Evolutionary conservation across 2,888 invertebrate species (phyloP).

Genomic region (Halocaridina rubra): DNA sequence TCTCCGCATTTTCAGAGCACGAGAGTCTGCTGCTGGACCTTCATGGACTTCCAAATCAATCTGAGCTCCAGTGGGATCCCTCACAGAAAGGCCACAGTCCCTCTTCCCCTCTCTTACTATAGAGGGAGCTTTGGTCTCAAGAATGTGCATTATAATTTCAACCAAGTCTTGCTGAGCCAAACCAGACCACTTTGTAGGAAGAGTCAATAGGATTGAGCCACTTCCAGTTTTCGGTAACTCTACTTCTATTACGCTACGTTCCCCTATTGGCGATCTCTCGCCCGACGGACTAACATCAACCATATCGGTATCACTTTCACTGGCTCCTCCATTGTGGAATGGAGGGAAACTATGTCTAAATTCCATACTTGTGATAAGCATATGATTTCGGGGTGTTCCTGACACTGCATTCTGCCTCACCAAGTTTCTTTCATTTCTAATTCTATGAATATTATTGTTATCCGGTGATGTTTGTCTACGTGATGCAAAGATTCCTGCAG

Average conservation of each 20-base stretch:
- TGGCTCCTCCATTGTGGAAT: slow-evolving; percentile 36
- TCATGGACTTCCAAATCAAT: slow-evolving; percentile 58
- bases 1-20: slow-evolving; percentile 59
- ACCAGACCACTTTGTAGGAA: slow-evolving; percentile 60
- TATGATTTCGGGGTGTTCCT: slow-evolving; percentile 28
- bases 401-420: slow-evolving; percentile 53
- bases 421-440: slow-evolving; percentile 57
- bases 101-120: slow-evolving; percentile 48
- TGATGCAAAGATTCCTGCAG: slow-evolving; percentile 30
- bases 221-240: slow-evolving; percentile 57
- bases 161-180: slow-evolving; percentile 54
- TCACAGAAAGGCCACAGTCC: slow-evolving; percentile 50
- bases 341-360: slow-evolving; percentile 62
- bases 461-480: slow-evolving; percentile 31
- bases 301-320: slow-evolving; percentile 55
- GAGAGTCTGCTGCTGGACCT: slow-evolving; percentile 52
- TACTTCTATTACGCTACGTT: slow-evolving; percentile 41
- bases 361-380: slow-evolving; percentile 41
- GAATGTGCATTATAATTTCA: slow-evolving; percentile 45
- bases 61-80: slow-evolving; percentile 56
- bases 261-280: slow-evolving; percentile 38
- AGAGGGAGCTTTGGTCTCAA: slow-evolving; percentile 56
- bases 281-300: slow-evolving; percentile 39
- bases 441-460: slow-evolving; percentile 40
- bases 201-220: slow-evolving; percentile 57